These are phyloP conservation scores for Piscicola geometra DNA, from an alignment of 2,888 invertebrate species.

Conservation along the genomic window DNA sequence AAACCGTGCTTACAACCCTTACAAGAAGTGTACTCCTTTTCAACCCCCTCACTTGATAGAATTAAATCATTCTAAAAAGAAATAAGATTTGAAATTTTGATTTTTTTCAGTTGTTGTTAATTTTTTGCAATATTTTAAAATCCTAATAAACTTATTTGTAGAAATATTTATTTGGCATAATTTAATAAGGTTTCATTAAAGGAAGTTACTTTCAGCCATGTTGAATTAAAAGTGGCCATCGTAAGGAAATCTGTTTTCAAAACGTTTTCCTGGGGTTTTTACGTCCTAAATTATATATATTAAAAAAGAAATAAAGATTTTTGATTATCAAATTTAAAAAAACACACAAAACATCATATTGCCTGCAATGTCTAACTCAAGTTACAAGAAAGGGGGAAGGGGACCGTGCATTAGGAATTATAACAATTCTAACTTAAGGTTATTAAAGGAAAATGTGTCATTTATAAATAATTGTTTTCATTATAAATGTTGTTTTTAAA, in stretches of 20 bases:
- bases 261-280: background rate
- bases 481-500: too few relatives aligned
- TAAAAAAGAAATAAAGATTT: background rate
- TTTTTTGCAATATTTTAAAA: too few relatives aligned
- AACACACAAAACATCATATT: background rate
- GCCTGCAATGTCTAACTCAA: slow-evolving; percentile 16
- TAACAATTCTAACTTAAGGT: background rate
- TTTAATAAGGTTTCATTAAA: background rate
- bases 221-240: slow-evolving; percentile 18
- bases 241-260: slow-evolving; percentile 5
- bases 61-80: too few relatives aligned
- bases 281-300: background rate
- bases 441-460: too few relatives aligned
- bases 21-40: too few relatives aligned
- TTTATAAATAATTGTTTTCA: too few relatives aligned
- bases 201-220: slow-evolving; percentile 11
- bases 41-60: too few relatives aligned
- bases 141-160: too few relatives aligned
- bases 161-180: background rate
- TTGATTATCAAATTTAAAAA: background rate
- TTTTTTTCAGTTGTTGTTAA: too few relatives aligned
- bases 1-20: too few relatives aligned
- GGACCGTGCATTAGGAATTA: background rate
- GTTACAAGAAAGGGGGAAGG: background rate
- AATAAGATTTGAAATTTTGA: too few relatives aligned